Conservation (phyloP, 2,888 invertebrate species). For the Cheilosia impressa region DNA sequence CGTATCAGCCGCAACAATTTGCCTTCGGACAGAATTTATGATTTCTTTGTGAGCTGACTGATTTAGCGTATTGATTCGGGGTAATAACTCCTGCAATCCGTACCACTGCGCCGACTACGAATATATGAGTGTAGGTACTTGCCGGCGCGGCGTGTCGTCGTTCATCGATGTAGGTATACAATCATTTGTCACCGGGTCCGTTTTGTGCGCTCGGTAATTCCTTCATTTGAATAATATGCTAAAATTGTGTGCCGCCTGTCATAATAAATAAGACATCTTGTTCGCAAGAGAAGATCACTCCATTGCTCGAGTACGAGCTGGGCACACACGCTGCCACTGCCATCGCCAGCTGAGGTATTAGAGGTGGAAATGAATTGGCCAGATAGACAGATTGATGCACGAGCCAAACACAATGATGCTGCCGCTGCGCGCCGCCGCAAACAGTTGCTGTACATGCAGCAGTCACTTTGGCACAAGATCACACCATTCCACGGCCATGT, state of each 20-base stretch:
- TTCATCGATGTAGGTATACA: conserved; percentile 59
- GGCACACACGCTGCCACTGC: conserved; percentile 6
- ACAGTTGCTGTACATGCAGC: conserved; percentile 25
- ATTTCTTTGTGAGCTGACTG: conserved; percentile 74
- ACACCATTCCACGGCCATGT: conserved; percentile 69
- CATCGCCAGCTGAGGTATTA: conserved; percentile 41
- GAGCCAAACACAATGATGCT: conserved; percentile 65
- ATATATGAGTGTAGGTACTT: background rate
- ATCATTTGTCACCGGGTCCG: conserved; percentile 65
- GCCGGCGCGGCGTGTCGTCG: conserved; percentile 11
- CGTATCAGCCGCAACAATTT: conserved; percentile 57
- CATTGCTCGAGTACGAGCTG: conserved; percentile 18
- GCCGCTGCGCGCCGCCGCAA: conserved; percentile 34
- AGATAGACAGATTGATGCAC: conserved; percentile 70
- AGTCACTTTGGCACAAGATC: conserved; percentile 68
- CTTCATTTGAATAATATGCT: conserved; percentile 73
- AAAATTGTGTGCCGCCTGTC: conserved; percentile 71
- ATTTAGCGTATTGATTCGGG: conserved; percentile 71
- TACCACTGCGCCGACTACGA: conserved; percentile 3
- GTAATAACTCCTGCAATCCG: conserved; percentile 67
- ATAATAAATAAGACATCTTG: conserved; percentile 75
- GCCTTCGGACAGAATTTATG: conserved; percentile 72
- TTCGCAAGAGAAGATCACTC: conserved; percentile 62
- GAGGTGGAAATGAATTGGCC: conserved; percentile 72
- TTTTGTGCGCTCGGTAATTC: conserved; percentile 58